phyloP scores from a whole-genome alignment of 2,113 vertebrate genomes.

The Chroicocephalus ridibundus region DNA sequence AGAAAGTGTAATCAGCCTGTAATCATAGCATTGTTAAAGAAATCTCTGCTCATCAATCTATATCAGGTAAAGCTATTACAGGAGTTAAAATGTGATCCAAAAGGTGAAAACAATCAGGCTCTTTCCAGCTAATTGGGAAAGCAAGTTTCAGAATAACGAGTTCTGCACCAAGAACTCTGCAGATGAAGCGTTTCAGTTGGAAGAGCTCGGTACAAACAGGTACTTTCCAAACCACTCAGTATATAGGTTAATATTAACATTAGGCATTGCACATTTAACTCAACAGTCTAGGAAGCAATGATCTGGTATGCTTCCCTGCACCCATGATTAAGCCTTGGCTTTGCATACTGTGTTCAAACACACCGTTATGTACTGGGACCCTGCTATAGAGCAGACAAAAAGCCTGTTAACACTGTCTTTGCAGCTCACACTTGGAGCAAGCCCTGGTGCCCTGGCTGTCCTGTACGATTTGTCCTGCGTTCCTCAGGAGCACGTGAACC shows the following conservation, averaged over 20 bases:
- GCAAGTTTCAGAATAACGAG: neutral
- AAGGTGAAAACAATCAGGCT: neutral
- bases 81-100: neutral
- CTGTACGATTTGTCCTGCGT: neutral
- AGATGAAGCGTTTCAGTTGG: slow-evolving; percentile 5
- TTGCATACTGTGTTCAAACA: neutral
- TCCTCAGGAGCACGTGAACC: neutral
- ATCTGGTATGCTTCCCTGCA: neutral
- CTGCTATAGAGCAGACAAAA: neutral
- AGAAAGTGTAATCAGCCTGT: neutral
- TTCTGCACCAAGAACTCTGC: neutral
- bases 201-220: neutral
- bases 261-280: neutral
- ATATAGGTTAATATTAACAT: slow-evolving; percentile 52
- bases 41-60: slow-evolving; percentile 1
- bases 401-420: neutral
- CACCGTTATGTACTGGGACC: neutral
- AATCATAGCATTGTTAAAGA: slow-evolving; percentile 14
- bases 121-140: slow-evolving; percentile 23
- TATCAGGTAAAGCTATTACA: slow-evolving; percentile 2
- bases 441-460: neutral
- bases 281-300: neutral
- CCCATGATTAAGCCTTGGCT: neutral
- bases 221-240: slow-evolving; percentile 22
- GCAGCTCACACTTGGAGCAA: neutral